Evolutionary conservation across 2,888 invertebrate genomes (phyloP).

Genomic region (Nycteola revayana): DNA sequence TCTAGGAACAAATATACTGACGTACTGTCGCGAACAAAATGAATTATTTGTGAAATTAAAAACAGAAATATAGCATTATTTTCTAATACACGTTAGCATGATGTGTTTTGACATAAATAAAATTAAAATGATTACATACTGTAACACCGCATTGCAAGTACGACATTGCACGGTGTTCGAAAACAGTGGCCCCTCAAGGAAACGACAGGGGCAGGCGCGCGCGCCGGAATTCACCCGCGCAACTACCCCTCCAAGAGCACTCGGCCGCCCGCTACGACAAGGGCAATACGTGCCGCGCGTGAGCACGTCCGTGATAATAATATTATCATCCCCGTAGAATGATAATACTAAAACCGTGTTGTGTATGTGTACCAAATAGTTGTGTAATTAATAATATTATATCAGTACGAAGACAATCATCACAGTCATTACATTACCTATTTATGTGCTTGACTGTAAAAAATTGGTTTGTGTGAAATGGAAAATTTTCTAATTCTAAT

Average conservation of each 20-base stretch:
- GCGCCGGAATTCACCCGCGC: constrained; percentile 2
- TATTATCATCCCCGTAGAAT: constrained; percentile 3
- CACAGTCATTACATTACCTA: constrained; percentile 1
- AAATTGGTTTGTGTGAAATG: constrained; percentile 1
- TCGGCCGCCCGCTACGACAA: constrained; percentile 3
- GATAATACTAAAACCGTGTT: constrained; percentile 1
- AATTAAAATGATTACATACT: constrained; percentile 1
- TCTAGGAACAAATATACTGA: too few species aligned
- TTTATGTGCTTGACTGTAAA: constrained; percentile 3
- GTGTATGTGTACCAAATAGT: constrained; percentile 1
- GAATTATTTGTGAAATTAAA: too few species aligned
- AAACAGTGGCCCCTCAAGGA: constrained; percentile 1
- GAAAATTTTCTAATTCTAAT: constrained; percentile 1
- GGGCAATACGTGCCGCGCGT: constrained; percentile 1
- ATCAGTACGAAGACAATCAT: constrained; percentile 1
- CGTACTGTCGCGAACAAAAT: too few species aligned
- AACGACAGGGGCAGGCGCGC: constrained; percentile 2
- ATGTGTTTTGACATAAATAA: neutral
- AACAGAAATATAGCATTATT: too few species aligned
- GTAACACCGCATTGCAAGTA: constrained; percentile 1
- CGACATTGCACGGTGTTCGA: constrained; percentile 1
- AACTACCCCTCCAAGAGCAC: constrained; percentile 2
- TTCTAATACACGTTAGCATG: too few species aligned
- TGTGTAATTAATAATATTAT: constrained; percentile 1
- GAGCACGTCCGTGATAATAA: constrained; percentile 2